Percentiles rank a stretch among this genome's conserved stretches.
Evolutionary conservation across 2,888 invertebrate genomes (phyloP).

Genomic region (Flabesymbios commensalis): DNA sequence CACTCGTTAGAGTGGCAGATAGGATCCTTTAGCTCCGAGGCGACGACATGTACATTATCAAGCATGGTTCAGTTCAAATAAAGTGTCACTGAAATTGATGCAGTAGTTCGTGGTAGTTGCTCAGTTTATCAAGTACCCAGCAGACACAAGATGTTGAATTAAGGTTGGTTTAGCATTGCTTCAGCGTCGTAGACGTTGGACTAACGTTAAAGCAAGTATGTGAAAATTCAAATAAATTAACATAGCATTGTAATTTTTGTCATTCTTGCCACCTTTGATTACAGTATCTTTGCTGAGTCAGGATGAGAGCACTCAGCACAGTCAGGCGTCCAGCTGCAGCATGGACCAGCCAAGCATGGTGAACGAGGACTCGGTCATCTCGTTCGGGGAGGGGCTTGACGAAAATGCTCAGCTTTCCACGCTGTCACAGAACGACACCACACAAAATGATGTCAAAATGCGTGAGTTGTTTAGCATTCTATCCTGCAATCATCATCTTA

Average conservation of each 20-base stretch:
- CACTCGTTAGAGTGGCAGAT: no score
- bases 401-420: background rate
- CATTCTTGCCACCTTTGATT: background rate
- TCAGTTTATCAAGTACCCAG: no score
- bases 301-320: constrained; percentile 54
- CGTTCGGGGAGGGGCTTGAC: constrained; percentile 6
- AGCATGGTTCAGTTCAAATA: no score
- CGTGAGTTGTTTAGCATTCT: no score
- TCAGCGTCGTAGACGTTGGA: no score
- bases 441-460: background rate
- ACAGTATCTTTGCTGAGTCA: constrained; percentile 39
- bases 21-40: no score
- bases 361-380: constrained; percentile 9
- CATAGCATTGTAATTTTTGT: background rate
- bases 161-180: no score
- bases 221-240: background rate
- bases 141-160: no score
- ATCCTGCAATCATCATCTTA: no score
- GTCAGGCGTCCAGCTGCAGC: constrained; percentile 46
- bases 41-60: no score
- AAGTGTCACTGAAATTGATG: no score
- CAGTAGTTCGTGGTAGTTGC: no score
- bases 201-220: constrained; percentile 5
- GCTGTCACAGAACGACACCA: constrained; percentile 1
- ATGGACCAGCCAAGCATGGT: constrained; percentile 28